A percentile compares a stretch with the other conserved stretches of the same genome.
phyloP scores from a whole-genome alignment of 2,797 vertebrate species.

The Coranthus polyacanthus region DNA sequence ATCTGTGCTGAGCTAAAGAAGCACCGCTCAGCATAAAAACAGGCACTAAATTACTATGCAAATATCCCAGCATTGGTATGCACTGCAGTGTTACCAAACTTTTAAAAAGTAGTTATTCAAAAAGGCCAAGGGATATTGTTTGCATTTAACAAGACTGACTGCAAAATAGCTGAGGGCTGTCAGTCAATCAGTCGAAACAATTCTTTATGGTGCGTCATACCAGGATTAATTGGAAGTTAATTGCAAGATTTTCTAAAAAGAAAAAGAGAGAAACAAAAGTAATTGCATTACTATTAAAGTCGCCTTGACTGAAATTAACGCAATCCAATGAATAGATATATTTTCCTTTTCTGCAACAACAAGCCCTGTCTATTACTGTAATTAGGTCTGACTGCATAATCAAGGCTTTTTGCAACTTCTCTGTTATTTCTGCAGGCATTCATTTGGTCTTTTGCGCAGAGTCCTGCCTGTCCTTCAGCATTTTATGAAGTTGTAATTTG shows the following conservation, averaged over 20 bases:
- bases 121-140: neutral
- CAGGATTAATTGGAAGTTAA: neutral
- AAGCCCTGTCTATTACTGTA: neutral
- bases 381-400: too few relatives aligned
- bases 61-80: too few relatives aligned
- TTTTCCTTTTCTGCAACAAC: neutral
- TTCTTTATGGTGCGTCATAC: neutral
- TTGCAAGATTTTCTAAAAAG: neutral
- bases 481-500: too few relatives aligned
- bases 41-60: too few relatives aligned
- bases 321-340: neutral
- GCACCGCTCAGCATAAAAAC: too few relatives aligned
- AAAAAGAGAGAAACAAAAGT: neutral
- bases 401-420: too few relatives aligned
- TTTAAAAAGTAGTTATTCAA: too few relatives aligned
- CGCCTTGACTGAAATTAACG: neutral
- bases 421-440: too few relatives aligned
- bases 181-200: neutral
- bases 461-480: too few relatives aligned
- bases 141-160: neutral
- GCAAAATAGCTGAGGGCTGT: neutral
- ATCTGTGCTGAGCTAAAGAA: too few relatives aligned
- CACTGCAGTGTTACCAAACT: too few relatives aligned
- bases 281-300: neutral
- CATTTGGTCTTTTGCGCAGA: too few relatives aligned